These are phyloP conservation scores for Polylopha cassiicola DNA, from an alignment of 2,888 invertebrate species.

Conservation along the genomic window DNA sequence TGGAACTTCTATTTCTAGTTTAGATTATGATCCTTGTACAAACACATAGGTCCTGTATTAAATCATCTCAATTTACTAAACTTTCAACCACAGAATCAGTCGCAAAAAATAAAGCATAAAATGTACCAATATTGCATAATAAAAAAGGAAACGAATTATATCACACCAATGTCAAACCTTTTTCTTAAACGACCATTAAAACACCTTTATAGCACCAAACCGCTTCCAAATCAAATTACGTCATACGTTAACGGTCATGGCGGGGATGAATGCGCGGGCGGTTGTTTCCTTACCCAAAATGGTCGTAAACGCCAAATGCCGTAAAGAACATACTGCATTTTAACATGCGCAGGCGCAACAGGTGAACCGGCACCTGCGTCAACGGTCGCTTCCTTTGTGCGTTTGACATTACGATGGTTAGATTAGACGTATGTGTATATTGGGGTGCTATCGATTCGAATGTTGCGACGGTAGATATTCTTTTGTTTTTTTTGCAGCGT, in stretches of 20 bases:
- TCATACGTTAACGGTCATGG: constrained; percentile 58
- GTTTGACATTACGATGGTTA: constrained; percentile 63
- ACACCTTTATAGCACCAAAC: constrained; percentile 21
- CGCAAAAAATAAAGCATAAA: too few relatives aligned
- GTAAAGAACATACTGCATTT: background rate
- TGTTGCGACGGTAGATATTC: constrained; percentile 13
- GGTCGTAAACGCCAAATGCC: background rate
- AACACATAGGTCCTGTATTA: too few relatives aligned
- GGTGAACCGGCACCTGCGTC: constrained; percentile 70
- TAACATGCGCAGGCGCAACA: constrained; percentile 47
- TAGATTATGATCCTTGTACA: too few relatives aligned
- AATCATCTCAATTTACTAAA: too few relatives aligned
- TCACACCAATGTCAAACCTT: too few relatives aligned
- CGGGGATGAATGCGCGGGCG: constrained; percentile 32
- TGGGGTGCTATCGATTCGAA: constrained; percentile 22
- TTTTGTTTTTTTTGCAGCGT: background rate
- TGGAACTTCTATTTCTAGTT: too few relatives aligned
- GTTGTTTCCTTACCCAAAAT: background rate
- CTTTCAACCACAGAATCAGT: too few relatives aligned
- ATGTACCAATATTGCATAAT: too few relatives aligned
- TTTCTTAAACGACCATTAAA: constrained; percentile 10
- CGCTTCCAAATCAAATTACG: constrained; percentile 45
- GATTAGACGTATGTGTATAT: constrained; percentile 51
- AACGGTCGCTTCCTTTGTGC: constrained; percentile 63
- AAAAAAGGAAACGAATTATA: too few relatives aligned